Base-by-base conservation (phyloP, 2,113 vertebrate genomes). In the Merops nubicus region DNA sequence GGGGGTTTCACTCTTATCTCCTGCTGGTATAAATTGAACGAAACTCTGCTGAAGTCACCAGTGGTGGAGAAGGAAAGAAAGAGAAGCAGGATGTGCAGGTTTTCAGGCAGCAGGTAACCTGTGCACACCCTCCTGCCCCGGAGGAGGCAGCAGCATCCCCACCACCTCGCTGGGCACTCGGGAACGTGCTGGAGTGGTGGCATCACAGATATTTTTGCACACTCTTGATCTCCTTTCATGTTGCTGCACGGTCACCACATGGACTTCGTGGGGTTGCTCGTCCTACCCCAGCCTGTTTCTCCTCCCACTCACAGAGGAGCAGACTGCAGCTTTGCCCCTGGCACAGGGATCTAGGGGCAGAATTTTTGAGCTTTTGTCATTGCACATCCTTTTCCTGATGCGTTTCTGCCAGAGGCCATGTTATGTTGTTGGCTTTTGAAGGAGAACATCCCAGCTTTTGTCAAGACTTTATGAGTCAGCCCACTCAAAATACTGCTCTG, bases 121-220 rank as follows among this genome's bases (percentile, higher is more conserved):
- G 50, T 18, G 43, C 31, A 19, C 0, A 0, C 34, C 34, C 15
- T 42, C 8, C 48, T 67, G 38, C 18, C 26, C 1, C 8, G 12
- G 47, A 53, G 64, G 54, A 86, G 33, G 57, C 78, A 59, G 57
- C 78, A 59, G 38, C 38, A 26, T 36, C 57, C n/a, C 62, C 26
- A 4, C 36, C 1, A 0, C 60, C 33, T 33, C 1, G 0, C 59
- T 0, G 1, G 43, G 53, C 26, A 16, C 45, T 1, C 0, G 0
- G 28, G 65, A 75, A 25, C 0, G 0, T 8, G n/a, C 51, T 23
- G 47, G 20, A 40, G 19, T 2, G 4, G 45, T 8, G 69, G 28
- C n/a, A 29, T 3, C 45, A 20, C 22, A 56, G 45, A 4, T 2
- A 15, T 1, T 36, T 83, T 40, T n/a, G 50, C 51, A 45, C 17